These are phyloP conservation scores for Nomada fabriciana DNA, from an alignment of 2,888 invertebrate genomes.

Conservation along the genomic window DNA sequence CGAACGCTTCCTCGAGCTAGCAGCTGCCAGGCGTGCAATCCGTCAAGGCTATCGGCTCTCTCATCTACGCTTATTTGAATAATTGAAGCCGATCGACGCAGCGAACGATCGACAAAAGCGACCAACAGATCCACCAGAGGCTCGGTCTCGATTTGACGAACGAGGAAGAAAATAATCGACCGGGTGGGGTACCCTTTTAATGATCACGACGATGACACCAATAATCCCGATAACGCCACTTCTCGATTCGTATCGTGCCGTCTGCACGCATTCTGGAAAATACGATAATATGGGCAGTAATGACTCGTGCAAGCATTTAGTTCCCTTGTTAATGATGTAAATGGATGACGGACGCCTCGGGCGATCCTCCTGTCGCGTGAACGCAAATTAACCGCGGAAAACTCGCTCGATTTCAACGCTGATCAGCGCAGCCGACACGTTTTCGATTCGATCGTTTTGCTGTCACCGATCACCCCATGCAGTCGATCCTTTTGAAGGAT, in stretches of 20 bases:
- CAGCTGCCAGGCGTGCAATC: slow-evolving; percentile 14
- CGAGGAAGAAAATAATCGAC: neutral
- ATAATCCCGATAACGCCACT: slow-evolving; percentile 45
- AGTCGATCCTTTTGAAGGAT: neutral
- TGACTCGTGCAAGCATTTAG: slow-evolving; percentile 35
- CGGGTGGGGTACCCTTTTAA: slow-evolving; percentile 25
- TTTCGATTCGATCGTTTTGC: slow-evolving; percentile 1
- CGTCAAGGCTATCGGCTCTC: slow-evolving; percentile 57
- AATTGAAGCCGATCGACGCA: slow-evolving; percentile 63
- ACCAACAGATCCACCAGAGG: neutral
- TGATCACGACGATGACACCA: slow-evolving; percentile 35
- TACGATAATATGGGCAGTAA: slow-evolving; percentile 42
- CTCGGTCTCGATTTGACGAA: neutral
- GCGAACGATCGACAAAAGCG: slow-evolving; percentile 12
- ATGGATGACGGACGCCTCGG: neutral
- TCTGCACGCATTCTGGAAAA: slow-evolving; percentile 31
- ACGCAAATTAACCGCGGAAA: slow-evolving; percentile 6
- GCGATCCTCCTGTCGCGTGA: neutral
- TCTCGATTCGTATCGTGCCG: slow-evolving; percentile 3
- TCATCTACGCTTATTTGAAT: slow-evolving; percentile 72
- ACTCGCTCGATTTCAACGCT: neutral
- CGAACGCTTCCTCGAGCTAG: slow-evolving; percentile 20
- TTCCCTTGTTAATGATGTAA: slow-evolving; percentile 45
- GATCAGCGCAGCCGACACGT: neutral
- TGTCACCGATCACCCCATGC: neutral